Evolutionary conservation across 2,888 invertebrate species (phyloP).

Genomic region (Spodoptera exigua): DNA sequence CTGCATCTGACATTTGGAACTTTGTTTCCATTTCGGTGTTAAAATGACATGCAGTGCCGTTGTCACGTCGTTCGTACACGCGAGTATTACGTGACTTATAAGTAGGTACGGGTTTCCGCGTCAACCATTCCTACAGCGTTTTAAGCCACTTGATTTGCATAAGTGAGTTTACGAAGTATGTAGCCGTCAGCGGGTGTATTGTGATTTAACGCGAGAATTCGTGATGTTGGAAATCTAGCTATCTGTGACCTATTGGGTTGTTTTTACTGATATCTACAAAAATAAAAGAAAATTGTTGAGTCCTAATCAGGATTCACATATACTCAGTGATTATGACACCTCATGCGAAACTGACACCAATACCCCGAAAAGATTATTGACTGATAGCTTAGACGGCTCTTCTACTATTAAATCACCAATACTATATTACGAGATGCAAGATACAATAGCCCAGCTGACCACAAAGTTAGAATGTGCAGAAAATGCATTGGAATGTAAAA

Average conservation of each 20-base stretch:
- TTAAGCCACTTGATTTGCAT: conserved; percentile 44
- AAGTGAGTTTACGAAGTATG: conserved; percentile 44
- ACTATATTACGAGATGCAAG: too few relatives aligned
- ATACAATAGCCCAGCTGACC: too few relatives aligned
- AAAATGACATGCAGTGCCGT: conserved; percentile 22
- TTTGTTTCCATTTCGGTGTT: conserved; percentile 3
- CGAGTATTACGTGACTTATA: conserved; percentile 42
- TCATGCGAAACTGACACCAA: too few relatives aligned
- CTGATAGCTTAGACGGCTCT: too few relatives aligned
- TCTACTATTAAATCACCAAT: too few relatives aligned
- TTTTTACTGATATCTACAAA: neutral
- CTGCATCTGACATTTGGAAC: neutral
- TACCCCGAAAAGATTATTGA: too few relatives aligned
- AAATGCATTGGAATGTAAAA: too few relatives aligned
- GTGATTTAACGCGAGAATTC: conserved; percentile 31
- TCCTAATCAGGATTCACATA: too few relatives aligned
- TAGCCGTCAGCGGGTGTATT: conserved; percentile 29
- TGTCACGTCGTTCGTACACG: conserved; percentile 23
- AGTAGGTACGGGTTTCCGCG: conserved; percentile 10
- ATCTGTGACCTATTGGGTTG: conserved; percentile 20
- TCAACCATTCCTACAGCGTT: conserved; percentile 32
- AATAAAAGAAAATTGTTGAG: too few relatives aligned
- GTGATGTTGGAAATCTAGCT: conserved; percentile 14
- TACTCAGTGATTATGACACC: too few relatives aligned
- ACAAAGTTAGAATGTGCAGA: too few relatives aligned